Base-by-base conservation (phyloP, 2,113 vertebrate genomes). In the Melospiza melodia region DNA sequence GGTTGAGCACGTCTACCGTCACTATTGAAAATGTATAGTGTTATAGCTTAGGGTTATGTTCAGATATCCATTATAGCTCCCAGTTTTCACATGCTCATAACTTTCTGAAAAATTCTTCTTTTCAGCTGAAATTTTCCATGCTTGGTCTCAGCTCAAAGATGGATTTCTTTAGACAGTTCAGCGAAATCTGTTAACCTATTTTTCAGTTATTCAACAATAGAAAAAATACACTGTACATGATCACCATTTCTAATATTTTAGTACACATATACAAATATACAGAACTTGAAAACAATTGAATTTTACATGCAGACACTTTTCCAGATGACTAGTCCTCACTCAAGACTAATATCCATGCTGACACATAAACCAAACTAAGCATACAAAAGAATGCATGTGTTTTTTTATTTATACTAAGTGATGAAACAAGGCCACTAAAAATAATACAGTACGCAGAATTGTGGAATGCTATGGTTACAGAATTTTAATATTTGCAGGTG, bases 131-230 rank as follows among this genome's bases (percentile, higher is more conserved):
- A 95, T 96, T 95, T 96, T 95, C 78, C 79, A 96, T 89, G 87
- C 91, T 96, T 91, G 88, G 84, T 94, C 73, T 95, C 95, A 95
- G 89, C 57, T 95, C 78, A 95, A 93, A 96, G 81, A 96, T n/a
- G 14, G 91, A 93, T 96, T 96, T 94, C 81, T 96, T 95, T 93
- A 93, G 95, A 96, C 87, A 96, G 88, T 84, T 88, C 44, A 95
- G 86, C 10, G 63, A 97, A 97, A 96, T 79, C 58, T 58, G 46
- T 88, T 91, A 93, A 87, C 91, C 68, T 96, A 78, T 95, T 96
- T 94, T 96, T 84, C 72, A 88, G 80, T 78, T 95, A 85, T 35
- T 87, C 43, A 89, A 85, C 24, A 63, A 80, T 30, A 88, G 59
- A 83, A 84, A 95, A 91, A 86, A 84, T 69, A 87, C 66, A 71